Evolutionary conservation across 1,140 invertebrate species (phyloP).

Genomic region (Chlorops oryzae): DNA sequence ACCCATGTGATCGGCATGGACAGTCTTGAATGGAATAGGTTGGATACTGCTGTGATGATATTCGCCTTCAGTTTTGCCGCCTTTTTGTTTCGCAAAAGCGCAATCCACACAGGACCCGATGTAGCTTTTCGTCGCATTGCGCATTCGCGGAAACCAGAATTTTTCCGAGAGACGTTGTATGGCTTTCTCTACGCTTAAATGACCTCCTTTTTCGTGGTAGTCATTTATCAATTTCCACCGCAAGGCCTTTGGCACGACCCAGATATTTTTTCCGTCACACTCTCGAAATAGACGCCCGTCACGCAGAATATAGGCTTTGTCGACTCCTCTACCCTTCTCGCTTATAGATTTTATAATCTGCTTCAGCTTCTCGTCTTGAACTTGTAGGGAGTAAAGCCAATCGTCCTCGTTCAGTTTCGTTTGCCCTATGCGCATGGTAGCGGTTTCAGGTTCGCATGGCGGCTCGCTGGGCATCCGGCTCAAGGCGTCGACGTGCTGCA

Average conservation of each 20-base stretch:
- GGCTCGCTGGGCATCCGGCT: neutral
- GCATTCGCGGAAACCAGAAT: slow-evolving; percentile 1
- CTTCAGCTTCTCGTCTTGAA: slow-evolving; percentile 6
- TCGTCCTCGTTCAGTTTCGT: slow-evolving; percentile 1
- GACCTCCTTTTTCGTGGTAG: neutral
- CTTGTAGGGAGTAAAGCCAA: slow-evolving; percentile 8
- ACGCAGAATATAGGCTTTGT: neutral
- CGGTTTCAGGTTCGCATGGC: slow-evolving; percentile 2
- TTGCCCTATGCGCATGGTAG: neutral
- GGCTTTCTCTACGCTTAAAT: neutral
- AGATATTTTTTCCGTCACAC: neutral
- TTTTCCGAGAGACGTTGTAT: neutral
- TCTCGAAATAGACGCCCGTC: slow-evolving; percentile 1
- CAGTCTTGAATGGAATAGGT: slow-evolving; percentile 19
- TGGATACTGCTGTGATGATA: slow-evolving; percentile 18
- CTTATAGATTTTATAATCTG: neutral
- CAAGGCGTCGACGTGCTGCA: neutral
- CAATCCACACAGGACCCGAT: slow-evolving; percentile 3
- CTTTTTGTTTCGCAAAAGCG: slow-evolving; percentile 11
- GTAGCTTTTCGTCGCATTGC: neutral
- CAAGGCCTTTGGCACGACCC: neutral
- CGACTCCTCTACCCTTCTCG: neutral
- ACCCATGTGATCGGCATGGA: slow-evolving; percentile 29
- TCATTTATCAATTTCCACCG: slow-evolving; percentile 2
- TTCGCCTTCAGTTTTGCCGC: slow-evolving; percentile 1